Evolutionary conservation across 2,113 vertebrate species (phyloP).

Genomic region (Heteronetta atricapilla): DNA sequence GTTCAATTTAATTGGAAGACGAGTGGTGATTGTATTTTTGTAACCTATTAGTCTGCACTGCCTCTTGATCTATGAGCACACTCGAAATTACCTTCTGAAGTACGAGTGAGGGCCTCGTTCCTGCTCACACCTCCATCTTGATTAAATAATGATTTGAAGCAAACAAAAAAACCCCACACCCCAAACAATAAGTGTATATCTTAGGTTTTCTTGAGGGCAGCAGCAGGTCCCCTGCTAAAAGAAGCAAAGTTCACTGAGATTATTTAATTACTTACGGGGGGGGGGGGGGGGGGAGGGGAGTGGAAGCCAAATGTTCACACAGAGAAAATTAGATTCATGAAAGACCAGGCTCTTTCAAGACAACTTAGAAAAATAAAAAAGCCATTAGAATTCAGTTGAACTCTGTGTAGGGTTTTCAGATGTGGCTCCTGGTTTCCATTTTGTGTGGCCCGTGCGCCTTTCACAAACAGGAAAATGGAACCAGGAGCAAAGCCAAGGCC

Average conservation of each 20-base stretch:
- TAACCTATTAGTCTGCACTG: conserved; percentile 65
- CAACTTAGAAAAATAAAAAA: conserved; percentile 14
- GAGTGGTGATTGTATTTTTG: conserved; percentile 70
- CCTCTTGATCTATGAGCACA: conserved; percentile 63
- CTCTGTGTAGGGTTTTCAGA: background rate
- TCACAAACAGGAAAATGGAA: background rate
- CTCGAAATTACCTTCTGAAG: conserved; percentile 68
- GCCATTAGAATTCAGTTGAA: conserved; percentile 20
- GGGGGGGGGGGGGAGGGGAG: too few species aligned
- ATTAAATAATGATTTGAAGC: conserved; percentile 78
- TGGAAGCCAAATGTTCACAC: conserved; percentile 4
- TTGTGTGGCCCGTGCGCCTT: background rate
- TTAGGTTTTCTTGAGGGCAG: conserved; percentile 58
- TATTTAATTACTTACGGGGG: conserved; percentile 73
- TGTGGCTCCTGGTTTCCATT: background rate
- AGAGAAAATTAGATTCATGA: conserved; percentile 35
- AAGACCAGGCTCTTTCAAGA: conserved; percentile 7
- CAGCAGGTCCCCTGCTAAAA: conserved; percentile 41
- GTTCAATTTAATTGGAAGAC: conserved; percentile 73
- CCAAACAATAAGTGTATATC: conserved; percentile 59
- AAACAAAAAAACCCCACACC: background rate
- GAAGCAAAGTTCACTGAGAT: conserved; percentile 41
- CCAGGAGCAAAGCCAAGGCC: background rate
- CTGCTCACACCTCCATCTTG: conserved; percentile 15
- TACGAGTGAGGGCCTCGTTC: conserved; percentile 63